Percentiles rank a stretch among this genome's conserved stretches.
These are phyloP conservation scores for Capra hircus DNA, from an alignment of 2,113 vertebrate species.

Conservation along the genomic window DNA sequence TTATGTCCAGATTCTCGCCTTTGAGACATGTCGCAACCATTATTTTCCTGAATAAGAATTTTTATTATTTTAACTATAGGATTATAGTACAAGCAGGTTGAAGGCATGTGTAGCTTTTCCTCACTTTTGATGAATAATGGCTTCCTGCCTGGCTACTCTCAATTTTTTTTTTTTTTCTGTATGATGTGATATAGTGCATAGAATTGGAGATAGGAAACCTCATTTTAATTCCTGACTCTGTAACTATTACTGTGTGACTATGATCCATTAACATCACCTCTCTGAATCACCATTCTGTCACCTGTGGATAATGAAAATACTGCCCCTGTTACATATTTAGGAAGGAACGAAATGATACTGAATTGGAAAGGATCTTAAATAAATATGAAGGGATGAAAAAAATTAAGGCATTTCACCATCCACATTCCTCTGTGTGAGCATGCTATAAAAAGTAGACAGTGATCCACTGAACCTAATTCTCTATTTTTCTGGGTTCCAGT, in stretches of 20 bases:
- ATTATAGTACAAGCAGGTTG: neutral
- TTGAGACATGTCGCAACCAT: neutral
- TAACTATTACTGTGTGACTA: neutral
- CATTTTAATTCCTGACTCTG: neutral
- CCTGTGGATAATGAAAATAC: neutral
- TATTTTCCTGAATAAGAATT: neutral
- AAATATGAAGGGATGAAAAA: neutral
- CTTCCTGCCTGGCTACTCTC: neutral
- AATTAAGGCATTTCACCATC: neutral
- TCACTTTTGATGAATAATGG: neutral
- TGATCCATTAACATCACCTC: neutral
- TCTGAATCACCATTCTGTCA: neutral
- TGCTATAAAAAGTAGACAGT: neutral
- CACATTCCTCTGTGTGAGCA: neutral
- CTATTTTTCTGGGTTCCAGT: neutral
- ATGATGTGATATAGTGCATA: neutral
- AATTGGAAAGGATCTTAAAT: neutral
- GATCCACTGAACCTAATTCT: neutral
- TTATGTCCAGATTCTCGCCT: neutral
- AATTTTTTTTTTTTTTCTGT: neutral
- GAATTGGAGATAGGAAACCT: neutral
- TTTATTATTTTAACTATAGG: neutral
- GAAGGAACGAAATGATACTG: neutral
- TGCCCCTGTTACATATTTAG: neutral
- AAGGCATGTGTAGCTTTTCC: neutral